A percentile compares a stretch with the other conserved stretches of the same genome.
Conservation (phyloP, 2,797 vertebrate genomes). For the Ciconia nigra region DNA sequence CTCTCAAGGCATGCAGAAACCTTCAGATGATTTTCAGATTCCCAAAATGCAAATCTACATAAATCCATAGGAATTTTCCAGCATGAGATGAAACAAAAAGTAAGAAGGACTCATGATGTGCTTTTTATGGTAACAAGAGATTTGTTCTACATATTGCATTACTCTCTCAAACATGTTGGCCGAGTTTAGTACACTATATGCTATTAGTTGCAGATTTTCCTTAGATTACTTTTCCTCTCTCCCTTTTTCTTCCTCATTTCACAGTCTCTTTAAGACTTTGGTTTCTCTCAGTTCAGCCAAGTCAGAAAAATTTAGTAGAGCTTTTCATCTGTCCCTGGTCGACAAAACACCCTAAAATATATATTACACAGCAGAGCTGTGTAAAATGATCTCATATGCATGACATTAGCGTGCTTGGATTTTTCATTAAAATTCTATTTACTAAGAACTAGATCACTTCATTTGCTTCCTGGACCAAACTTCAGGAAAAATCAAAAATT, state of each 20-base stretch:
- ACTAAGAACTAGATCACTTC: neutral
- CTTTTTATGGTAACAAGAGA: neutral
- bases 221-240: neutral
- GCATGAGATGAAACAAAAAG: neutral
- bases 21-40: neutral
- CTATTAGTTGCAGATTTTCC: neutral
- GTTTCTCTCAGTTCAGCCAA: neutral
- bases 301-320: neutral
- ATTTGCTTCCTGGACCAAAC: neutral
- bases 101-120: neutral
- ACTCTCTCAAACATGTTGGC: neutral
- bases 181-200: neutral
- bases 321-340: neutral
- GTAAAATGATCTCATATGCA: neutral
- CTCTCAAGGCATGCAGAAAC: neutral
- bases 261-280: neutral
- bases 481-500: neutral
- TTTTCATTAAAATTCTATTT: neutral
- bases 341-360: neutral
- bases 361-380: rapidly evolving
- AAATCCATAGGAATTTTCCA: neutral
- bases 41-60: neutral
- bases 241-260: neutral
- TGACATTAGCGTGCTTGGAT: rapidly evolving
- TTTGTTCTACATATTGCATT: neutral